Conservation (phyloP, 37 sponge, comb jelly and placozoan species). For the Chondrosia reniformis region DNA sequence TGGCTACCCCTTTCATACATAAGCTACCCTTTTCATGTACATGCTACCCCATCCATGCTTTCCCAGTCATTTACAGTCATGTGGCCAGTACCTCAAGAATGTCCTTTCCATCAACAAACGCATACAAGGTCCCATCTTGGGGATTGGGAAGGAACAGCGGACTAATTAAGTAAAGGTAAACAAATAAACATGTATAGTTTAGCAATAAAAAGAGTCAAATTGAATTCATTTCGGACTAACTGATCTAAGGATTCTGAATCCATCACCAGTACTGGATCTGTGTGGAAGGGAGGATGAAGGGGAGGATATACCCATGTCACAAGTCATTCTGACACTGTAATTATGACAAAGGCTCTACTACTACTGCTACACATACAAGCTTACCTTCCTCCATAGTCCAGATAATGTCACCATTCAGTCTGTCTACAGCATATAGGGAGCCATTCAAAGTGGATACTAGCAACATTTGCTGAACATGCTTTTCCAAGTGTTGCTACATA, state of each 20-base stretch:
- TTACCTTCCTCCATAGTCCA: conserved; percentile 75
- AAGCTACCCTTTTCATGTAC: neutral
- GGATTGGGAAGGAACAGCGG: conserved; percentile 72
- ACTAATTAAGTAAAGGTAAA: conserved; percentile 37
- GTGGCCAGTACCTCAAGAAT: conserved; percentile 47
- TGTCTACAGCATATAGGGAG: conserved; percentile 48
- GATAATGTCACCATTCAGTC: conserved; percentile 41
- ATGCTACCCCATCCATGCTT: neutral
- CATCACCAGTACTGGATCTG: conserved; percentile 31
- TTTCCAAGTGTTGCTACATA: neutral
- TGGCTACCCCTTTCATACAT: too few species aligned
- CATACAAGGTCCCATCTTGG: conserved; percentile 82
- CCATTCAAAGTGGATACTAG: conserved; percentile 74
- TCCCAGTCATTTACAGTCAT: neutral
- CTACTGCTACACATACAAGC: too few species aligned
- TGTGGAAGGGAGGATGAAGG: neutral
- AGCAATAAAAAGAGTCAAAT: neutral
- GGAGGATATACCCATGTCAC: neutral
- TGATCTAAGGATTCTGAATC: neutral
- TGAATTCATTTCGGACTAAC: conserved; percentile 17
- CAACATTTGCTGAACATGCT: conserved; percentile 15
- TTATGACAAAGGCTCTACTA: too few species aligned
- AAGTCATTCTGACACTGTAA: too few species aligned
- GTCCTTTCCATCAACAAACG: conserved; percentile 33
- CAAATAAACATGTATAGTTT: neutral